Percentiles rank a stretch among this genome's conserved stretches.
Conservation (phyloP, 2,113 vertebrate species). For the Crotophaga sulcirostris region DNA sequence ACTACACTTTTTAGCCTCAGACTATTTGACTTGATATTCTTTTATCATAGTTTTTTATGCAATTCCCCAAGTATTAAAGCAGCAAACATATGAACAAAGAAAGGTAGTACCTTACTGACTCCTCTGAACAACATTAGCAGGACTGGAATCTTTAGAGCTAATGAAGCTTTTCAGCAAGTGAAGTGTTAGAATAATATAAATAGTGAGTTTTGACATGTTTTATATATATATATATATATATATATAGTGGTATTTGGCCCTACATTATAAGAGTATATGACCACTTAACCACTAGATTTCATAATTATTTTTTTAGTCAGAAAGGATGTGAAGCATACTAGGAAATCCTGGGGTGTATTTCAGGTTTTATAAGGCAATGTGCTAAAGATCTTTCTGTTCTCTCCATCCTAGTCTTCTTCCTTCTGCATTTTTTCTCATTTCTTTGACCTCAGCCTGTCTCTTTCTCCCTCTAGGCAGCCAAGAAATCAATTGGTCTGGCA, state of each 20-base stretch:
- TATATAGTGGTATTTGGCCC: neutral
- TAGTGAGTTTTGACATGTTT: neutral
- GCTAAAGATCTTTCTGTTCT: neutral
- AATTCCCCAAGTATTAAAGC: neutral
- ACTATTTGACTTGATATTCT: neutral
- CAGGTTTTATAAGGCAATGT: neutral
- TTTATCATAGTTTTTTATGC: neutral
- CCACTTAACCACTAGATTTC: neutral
- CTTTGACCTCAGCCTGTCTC: neutral
- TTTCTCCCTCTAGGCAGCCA: neutral
- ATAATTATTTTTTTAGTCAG: neutral
- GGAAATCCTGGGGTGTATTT: neutral
- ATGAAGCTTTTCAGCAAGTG: neutral
- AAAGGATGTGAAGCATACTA: neutral
- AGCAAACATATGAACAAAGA: neutral
- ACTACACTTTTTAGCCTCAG: neutral
- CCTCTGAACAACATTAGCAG: neutral
- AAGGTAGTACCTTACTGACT: neutral
- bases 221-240: no score
- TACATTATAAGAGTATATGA: neutral
- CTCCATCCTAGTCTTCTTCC: neutral
- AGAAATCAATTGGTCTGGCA: constrained; percentile 11
- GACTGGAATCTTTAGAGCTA: neutral
- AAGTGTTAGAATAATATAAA: neutral
- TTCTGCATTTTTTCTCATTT: neutral